Evolutionary conservation across 2,888 invertebrate species (phyloP), one percentile per base, ranked within the genome.

Genomic region (Tenthredo scrophulariae): DNA sequence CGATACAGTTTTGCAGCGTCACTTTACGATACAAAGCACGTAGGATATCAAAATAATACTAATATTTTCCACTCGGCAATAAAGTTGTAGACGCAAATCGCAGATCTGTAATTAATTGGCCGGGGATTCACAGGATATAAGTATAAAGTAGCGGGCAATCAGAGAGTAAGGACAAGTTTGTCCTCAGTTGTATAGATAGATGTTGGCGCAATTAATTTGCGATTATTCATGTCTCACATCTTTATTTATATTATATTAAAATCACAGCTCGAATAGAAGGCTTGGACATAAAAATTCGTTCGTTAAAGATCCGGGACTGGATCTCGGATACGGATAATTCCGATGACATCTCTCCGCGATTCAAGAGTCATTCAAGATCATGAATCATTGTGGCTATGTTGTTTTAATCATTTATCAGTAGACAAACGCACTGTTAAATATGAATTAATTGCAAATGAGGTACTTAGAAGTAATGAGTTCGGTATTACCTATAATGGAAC

Each of bases 91-190:
- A n/a, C 18, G 70, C 3, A 70, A 40, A 37, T 43, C 15, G 10
- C 43, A 43, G 22, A 22, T 3, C 26, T 74, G 40, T 13, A 74
- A 43, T 43, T 74, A 43, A 74, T 74, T 3, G 74, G 43, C 7
- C 7, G 37, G 74, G 74, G 26, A 74, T 74, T 74, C 74, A 74
- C 74, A 43, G 74, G 43, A 74, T n/a, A 3, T 37, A 6, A 37
- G 37, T n/a, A 43, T 37, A 13, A 22, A 43, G 10, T 40, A 5
- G n/a, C 43, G 43, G 13, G 43, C 29, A 43, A 43, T 43, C 26
- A 74, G 22, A 18, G 74, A 22, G 22, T 43, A 43, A 74, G 74
- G 43, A 22, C 10, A 40, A 40, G 5, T 43, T 74, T 43, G 10
- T 74, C 26, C 10, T 43, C 43, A 43, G 22, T 13, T 74, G 10